Base-by-base conservation (phyloP, 2,113 vertebrate genomes). In the Tylochromis polylepis region DNA sequence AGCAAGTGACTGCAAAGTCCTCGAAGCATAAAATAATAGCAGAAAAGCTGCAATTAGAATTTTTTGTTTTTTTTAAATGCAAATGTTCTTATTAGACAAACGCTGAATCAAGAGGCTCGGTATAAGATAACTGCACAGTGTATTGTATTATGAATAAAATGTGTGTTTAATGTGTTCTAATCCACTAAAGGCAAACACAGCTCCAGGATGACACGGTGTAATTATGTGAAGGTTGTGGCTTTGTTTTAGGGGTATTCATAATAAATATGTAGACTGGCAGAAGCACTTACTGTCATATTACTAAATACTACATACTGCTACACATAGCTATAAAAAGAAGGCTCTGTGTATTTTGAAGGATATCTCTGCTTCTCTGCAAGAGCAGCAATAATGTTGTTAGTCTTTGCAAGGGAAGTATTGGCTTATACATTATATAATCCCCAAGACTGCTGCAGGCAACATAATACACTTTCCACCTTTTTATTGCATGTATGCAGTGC, bases 21-120 rank as follows among this genome's bases (percentile, higher is more conserved):
- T 81, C 3, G 9, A 83, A 72, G 82, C 62, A 67, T 34, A 18
- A 49, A 75, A 53, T 51, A 56, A 34, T 79, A 57, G 36, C 31
- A 82, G 22, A 5, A 31, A 58, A 83, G 72, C 72, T 34, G 72
- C 49, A 53, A 53, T 53, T 77, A 1, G 27, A 49, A 49, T 27
- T 1, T 5, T 14, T 46, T 22, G 0, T 2, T 1, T 46, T 29
- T 11, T 2, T 0, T 1, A 0, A 38, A 70, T 49, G 43, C 0
- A 51, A 75, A 77, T 53, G 46, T 3, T 14, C 29, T 51, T 77
- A 77, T 77, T 53, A 53, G 8, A 53, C 46, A 31, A 53, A 34
- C 72, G 15, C 55, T 78, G 27, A 4, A 16, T 83, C 43, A 34
- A 5, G 16, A 78, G 20, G 11, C 8, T 29, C 14, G 4, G 11